A percentile compares a stretch with the other conserved stretches of the same genome.
phyloP scores from a whole-genome alignment of 2,113 vertebrate species.

The Rhegmatorhina hoffmannsi region DNA sequence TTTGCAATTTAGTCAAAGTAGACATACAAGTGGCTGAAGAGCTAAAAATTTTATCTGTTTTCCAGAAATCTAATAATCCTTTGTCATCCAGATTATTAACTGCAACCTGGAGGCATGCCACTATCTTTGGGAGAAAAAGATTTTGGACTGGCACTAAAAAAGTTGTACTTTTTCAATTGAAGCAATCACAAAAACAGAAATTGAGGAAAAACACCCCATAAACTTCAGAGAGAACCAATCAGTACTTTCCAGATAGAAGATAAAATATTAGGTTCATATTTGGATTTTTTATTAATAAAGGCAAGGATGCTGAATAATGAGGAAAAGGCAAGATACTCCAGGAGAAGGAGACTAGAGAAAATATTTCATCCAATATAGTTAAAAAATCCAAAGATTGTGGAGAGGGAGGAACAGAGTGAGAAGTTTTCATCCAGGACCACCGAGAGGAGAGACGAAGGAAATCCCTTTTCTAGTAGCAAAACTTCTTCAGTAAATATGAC shows the following conservation, averaged over 20 bases:
- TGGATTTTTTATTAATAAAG: neutral
- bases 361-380: neutral
- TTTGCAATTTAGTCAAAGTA: neutral
- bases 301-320: neutral
- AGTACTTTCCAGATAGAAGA: neutral
- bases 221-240: neutral
- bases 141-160: neutral
- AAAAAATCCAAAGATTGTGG: neutral
- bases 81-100: neutral
- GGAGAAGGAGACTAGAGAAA: neutral
- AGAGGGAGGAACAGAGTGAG: fast-evolving
- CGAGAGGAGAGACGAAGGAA: neutral
- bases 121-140: neutral
- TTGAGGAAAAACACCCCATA: neutral
- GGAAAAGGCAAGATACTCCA: neutral
- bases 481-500: neutral
- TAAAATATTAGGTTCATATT: neutral
- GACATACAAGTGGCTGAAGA: neutral
- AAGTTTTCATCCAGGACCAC: neutral
- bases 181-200: neutral
- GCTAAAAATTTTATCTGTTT: neutral
- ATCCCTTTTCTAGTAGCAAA: neutral
- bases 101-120: neutral
- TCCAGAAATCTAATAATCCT: neutral
- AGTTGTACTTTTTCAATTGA: neutral